phyloP scores from a whole-genome alignment of 1,140 invertebrate species.

The Antheraea mylitta region DNA sequence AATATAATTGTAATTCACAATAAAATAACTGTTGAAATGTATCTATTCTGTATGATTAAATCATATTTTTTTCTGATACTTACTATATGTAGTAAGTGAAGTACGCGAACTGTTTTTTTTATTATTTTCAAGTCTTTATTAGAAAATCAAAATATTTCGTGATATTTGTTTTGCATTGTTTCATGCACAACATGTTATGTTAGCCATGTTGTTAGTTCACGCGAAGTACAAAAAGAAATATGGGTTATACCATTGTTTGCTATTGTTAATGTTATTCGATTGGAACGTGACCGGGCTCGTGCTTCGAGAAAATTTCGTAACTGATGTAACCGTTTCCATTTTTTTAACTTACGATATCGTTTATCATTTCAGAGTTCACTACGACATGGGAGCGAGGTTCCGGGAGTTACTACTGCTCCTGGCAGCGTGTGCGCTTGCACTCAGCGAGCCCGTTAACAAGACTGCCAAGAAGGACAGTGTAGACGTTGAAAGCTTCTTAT shows the following conservation, averaged over 20 bases:
- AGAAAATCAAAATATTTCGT: neutral
- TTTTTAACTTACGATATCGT: slow-evolving; percentile 19
- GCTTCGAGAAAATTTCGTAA: slow-evolving; percentile 38
- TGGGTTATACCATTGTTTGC: slow-evolving; percentile 29
- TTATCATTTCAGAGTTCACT: slow-evolving; percentile 70
- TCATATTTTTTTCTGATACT: neutral
- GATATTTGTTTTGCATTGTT: slow-evolving; percentile 15
- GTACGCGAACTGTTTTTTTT: neutral
- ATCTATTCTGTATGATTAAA: neutral
- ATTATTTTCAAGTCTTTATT: neutral
- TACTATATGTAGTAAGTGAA: neutral
- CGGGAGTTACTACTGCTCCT: slow-evolving; percentile 73
- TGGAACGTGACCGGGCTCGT: slow-evolving; percentile 29
- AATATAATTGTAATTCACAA: neutral
- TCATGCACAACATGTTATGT: slow-evolving; percentile 15
- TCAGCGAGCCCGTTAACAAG: slow-evolving; percentile 57
- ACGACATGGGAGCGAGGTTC: slow-evolving; percentile 71
- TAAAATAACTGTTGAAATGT: neutral
- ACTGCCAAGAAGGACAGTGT: slow-evolving; percentile 50
- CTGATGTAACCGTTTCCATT: slow-evolving; percentile 28
- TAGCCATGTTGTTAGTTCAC: slow-evolving; percentile 26
- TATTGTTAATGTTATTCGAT: slow-evolving; percentile 26
- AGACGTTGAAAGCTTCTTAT: slow-evolving; percentile 52
- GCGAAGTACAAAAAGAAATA: slow-evolving; percentile 23
- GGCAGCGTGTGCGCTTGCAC: slow-evolving; percentile 61